phyloP scores from a whole-genome alignment of 2,797 vertebrate genomes.

The Lates japonicus region DNA sequence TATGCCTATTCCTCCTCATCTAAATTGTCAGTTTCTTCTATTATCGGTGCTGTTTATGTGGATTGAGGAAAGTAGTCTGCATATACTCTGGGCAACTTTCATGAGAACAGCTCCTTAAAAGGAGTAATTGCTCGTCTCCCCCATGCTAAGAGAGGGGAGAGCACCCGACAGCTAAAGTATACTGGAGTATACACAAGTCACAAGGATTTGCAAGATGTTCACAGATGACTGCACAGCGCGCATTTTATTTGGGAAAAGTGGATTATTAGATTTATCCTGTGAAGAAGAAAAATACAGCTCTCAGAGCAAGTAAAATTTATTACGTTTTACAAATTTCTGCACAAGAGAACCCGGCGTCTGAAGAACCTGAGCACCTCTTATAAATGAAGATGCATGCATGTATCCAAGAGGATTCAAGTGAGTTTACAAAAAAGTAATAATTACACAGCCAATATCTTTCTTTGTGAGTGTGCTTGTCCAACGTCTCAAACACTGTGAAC shows the following conservation, averaged over 20 bases:
- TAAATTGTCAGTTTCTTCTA: constrained; percentile 79
- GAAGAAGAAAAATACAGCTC: constrained; percentile 45
- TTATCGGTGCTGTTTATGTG: constrained; percentile 73
- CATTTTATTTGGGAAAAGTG: constrained; percentile 69
- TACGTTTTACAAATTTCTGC: constrained; percentile 33
- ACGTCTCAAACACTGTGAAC: constrained; percentile 23
- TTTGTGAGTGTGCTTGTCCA: constrained; percentile 1
- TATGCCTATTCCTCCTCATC: constrained; percentile 80
- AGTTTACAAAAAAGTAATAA: neutral
- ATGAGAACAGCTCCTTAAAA: constrained; percentile 76
- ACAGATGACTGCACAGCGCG: constrained; percentile 66
- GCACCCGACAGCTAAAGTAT: constrained; percentile 68
- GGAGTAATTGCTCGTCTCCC: constrained; percentile 73
- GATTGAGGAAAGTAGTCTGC: constrained; percentile 65
- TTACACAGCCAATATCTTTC: neutral
- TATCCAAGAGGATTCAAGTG: neutral
- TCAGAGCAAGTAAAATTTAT: constrained; percentile 33
- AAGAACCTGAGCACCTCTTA: neutral
- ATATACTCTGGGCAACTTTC: constrained; percentile 66
- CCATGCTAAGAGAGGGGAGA: constrained; percentile 62
- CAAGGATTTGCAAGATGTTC: constrained; percentile 66
- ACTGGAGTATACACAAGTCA: constrained; percentile 70
- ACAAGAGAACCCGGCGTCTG: neutral
- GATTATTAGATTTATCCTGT: constrained; percentile 66
- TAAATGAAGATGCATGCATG: neutral